Conservation (phyloP, 2,888 invertebrate genomes). For the Drosophila kokeensis region DNA sequence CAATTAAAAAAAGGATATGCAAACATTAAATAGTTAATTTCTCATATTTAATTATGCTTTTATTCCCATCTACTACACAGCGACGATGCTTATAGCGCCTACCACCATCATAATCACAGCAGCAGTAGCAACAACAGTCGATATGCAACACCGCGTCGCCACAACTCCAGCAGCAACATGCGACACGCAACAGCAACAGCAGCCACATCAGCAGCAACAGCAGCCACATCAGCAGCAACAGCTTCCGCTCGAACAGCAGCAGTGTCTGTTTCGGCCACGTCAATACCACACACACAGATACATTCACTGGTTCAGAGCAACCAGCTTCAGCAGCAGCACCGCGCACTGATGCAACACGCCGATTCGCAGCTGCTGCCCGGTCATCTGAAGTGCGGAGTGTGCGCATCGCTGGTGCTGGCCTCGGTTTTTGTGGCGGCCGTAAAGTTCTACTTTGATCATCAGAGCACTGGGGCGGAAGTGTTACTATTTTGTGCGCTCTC, state of each 20-base stretch:
- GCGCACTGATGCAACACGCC: slow-evolving; percentile 66
- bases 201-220: slow-evolving; percentile 16
- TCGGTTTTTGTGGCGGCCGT: slow-evolving; percentile 90
- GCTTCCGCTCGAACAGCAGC: slow-evolving; percentile 15
- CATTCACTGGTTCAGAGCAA: slow-evolving; percentile 53
- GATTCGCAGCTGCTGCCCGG: slow-evolving; percentile 84
- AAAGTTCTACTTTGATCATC: slow-evolving; percentile 90
- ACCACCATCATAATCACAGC: slow-evolving; percentile 65
- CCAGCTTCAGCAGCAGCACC: slow-evolving; percentile 72
- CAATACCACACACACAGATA: slow-evolving; percentile 51
- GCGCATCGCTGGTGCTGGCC: slow-evolving; percentile 89
- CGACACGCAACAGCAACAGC: slow-evolving; percentile 38
- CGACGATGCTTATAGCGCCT: slow-evolving; percentile 67
- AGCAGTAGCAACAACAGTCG: slow-evolving; percentile 37
- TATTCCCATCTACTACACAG: slow-evolving; percentile 22
- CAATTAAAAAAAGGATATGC: not conserved
- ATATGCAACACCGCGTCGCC: slow-evolving; percentile 58
- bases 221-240: slow-evolving; percentile 20
- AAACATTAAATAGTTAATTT: not conserved
- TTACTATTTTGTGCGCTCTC: slow-evolving; percentile 88
- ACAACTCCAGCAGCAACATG: slow-evolving; percentile 64
- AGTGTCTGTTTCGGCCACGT: slow-evolving; percentile 29
- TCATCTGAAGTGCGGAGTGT: slow-evolving; percentile 89
- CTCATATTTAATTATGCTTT: not conserved
- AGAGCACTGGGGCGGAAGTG: slow-evolving; percentile 87